Evolutionary conservation across 2,797 vertebrate genomes (phyloP).

Genomic region (Labroides dimidiatus): DNA sequence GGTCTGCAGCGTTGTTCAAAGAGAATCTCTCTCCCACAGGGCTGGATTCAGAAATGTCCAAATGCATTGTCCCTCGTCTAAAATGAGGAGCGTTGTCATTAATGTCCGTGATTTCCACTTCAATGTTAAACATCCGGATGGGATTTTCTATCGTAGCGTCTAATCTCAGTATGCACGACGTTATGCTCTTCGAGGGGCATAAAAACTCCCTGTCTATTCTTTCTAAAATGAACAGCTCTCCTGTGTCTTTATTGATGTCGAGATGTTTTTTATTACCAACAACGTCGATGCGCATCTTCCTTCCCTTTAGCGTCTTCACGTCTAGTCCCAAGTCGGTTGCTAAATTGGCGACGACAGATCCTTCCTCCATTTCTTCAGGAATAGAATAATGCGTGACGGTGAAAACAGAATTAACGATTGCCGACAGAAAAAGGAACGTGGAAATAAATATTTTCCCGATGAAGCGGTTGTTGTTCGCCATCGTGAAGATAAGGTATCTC

Average conservation of each 20-base stretch:
- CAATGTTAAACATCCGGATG: conserved; percentile 72
- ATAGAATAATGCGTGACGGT: conserved; percentile 80
- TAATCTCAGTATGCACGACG: conserved; percentile 63
- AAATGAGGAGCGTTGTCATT: conserved; percentile 71
- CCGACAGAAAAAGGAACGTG: conserved; percentile 30
- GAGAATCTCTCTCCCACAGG: conserved; percentile 71
- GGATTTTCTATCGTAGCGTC: conserved; percentile 77
- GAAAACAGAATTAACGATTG: conserved; percentile 2
- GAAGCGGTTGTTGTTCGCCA: not conserved
- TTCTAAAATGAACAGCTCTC: conserved; percentile 70
- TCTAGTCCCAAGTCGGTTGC: conserved; percentile 78
- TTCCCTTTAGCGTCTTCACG: conserved; percentile 52
- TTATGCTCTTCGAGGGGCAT: conserved; percentile 21
- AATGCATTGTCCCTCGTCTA: conserved; percentile 56
- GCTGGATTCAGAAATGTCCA: conserved; percentile 82
- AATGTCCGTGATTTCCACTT: conserved; percentile 70
- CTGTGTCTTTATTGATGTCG: conserved; percentile 73
- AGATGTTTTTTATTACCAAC: conserved; percentile 75
- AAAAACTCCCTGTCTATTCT: conserved; percentile 74
- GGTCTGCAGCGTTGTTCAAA: conserved; percentile 67
- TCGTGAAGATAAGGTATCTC: not conserved
- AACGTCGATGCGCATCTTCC: conserved; percentile 74
- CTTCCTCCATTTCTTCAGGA: conserved; percentile 81
- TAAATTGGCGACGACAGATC: conserved; percentile 80
- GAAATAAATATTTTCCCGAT: conserved; percentile 28